Conservation (phyloP, 2,888 invertebrate genomes). For the Philereme vetulata region DNA sequence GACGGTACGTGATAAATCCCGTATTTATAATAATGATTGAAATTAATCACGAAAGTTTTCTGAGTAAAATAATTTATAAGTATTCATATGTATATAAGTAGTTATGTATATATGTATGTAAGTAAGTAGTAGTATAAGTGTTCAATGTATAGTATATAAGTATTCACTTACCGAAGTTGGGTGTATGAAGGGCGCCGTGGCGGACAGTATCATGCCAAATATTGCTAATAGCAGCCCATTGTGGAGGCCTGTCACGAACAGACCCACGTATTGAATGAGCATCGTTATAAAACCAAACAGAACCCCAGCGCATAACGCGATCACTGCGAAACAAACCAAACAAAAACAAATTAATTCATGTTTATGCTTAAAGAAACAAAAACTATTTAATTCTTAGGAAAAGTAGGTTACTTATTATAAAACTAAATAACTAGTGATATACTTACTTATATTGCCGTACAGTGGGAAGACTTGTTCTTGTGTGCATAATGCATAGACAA, state of each 20-base stretch:
- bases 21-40: no score
- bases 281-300: slow-evolving; percentile 91
- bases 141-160: no score
- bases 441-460: slow-evolving; percentile 88
- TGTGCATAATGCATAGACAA: slow-evolving; percentile 91
- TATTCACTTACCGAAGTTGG: not conserved
- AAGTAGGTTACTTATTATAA: no score
- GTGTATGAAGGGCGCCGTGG: not conserved
- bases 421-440: no score
- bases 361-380: not conserved
- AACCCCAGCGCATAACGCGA: slow-evolving; percentile 88
- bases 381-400: no score
- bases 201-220: not conserved
- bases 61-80: no score
- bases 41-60: no score
- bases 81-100: no score
- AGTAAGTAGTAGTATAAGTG: no score
- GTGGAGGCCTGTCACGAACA: slow-evolving; percentile 92
- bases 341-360: no score
- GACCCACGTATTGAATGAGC: slow-evolving; percentile 91
- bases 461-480: slow-evolving; percentile 91
- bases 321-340: slow-evolving; percentile 70
- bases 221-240: slow-evolving; percentile 86
- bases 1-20: no score
- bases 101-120: no score